These are phyloP conservation scores for Drosophila grimshawi DNA, from an alignment of 1,140 invertebrate species.

Conservation along the genomic window DNA sequence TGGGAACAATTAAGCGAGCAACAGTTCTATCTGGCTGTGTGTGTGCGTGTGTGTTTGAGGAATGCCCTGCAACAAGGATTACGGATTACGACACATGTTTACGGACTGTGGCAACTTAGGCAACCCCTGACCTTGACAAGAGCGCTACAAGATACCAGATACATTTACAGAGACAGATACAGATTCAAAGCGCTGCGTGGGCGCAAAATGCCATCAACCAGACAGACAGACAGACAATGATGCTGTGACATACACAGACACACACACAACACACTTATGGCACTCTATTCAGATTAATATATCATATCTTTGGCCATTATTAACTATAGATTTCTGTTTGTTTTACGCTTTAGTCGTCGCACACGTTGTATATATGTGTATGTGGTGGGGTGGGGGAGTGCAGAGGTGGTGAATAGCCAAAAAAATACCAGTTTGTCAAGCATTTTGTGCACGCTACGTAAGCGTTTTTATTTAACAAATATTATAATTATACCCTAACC, in stretches of 20 bases:
- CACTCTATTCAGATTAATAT: background rate
- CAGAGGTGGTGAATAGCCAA: background rate
- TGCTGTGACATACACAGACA: background rate
- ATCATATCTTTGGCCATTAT: slow-evolving; percentile 28
- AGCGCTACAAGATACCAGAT: slow-evolving; percentile 38
- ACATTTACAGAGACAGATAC: background rate
- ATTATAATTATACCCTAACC: slow-evolving; percentile 40
- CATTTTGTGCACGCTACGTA: slow-evolving; percentile 56
- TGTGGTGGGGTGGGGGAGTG: background rate
- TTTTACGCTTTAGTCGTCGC: slow-evolving; percentile 28
- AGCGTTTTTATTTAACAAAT: slow-evolving; percentile 63
- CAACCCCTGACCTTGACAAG: slow-evolving; percentile 80
- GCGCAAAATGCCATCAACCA: slow-evolving; percentile 48
- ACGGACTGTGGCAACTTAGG: slow-evolving; percentile 58
- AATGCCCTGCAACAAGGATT: slow-evolving; percentile 72
- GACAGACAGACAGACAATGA: slow-evolving; percentile 3
- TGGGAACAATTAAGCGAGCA: slow-evolving; percentile 79
- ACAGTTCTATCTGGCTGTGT: slow-evolving; percentile 59
- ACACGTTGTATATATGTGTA: background rate
- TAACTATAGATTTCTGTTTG: slow-evolving; percentile 49
- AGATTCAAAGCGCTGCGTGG: slow-evolving; percentile 49
- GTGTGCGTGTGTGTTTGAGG: slow-evolving; percentile 53
- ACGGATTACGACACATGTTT: slow-evolving; percentile 80
- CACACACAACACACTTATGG: background rate
- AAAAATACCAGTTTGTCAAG: slow-evolving; percentile 56